Percentiles rank a stretch among this genome's conserved stretches.
These are phyloP conservation scores for Rhizoglyphus robini DNA, from an alignment of 1,140 invertebrate species.

Conservation along the genomic window DNA sequence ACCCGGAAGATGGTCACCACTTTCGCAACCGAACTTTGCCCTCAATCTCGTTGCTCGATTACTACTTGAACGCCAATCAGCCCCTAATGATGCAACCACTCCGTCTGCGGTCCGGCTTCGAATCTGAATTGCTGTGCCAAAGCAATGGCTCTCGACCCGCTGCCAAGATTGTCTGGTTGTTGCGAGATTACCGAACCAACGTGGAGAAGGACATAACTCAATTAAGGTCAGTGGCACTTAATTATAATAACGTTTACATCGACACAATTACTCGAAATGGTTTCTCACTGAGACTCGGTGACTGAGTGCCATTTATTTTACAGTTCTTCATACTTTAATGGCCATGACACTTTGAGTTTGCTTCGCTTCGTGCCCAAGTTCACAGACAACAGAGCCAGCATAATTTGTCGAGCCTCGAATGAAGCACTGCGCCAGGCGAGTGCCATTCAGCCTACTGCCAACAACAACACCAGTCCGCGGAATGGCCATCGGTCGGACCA, in stretches of 20 bases:
- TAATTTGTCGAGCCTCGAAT: constrained; percentile 7
- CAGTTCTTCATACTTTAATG: constrained; percentile 2
- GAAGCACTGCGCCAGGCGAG: background rate
- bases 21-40: background rate
- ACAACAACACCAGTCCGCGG: background rate
- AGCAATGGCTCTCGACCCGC: constrained; percentile 63
- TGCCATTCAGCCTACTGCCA: background rate
- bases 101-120: constrained; percentile 58
- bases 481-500: background rate
- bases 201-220: background rate
- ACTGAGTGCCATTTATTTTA: too few species aligned
- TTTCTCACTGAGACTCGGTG: too few species aligned
- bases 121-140: constrained; percentile 66
- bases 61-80: background rate
- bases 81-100: constrained; percentile 54
- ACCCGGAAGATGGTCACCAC: background rate
- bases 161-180: constrained; percentile 54
- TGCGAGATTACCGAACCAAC: background rate
- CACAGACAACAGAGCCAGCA: constrained; percentile 5
- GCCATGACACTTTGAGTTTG: background rate
- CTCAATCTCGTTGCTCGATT: constrained; percentile 5
- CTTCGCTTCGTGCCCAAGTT: constrained; percentile 4
- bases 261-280: too few species aligned
- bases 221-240: background rate
- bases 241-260: background rate